Evolutionary conservation across 2,113 vertebrate genomes (phyloP).

Genomic region (Solea senegalensis): DNA sequence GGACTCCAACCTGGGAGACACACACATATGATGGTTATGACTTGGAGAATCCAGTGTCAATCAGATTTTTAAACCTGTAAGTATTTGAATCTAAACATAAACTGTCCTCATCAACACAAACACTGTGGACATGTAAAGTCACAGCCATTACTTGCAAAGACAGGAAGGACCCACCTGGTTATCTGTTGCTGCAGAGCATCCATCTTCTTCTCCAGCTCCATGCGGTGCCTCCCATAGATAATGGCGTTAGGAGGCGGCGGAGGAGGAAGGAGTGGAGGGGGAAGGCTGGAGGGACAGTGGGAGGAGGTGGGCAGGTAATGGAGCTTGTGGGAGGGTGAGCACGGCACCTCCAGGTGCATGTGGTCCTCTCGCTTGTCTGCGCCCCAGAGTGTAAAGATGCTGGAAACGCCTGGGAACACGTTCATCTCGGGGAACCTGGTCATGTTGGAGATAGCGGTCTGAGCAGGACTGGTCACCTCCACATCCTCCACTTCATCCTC

Average conservation of each 20-base stretch:
- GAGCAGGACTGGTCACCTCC: conserved; percentile 54
- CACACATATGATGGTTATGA: background rate
- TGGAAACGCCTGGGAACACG: conserved; percentile 85
- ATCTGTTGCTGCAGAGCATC: conserved; percentile 86
- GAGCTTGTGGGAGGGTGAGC: conserved; percentile 73
- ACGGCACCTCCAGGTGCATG: conserved; percentile 85
- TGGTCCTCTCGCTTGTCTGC: conserved; percentile 73
- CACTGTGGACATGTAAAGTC: background rate
- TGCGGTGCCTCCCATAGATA: conserved; percentile 65
- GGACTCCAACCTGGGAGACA: conserved; percentile 81
- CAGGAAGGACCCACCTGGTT: conserved; percentile 74
- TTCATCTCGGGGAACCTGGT: conserved; percentile 49
- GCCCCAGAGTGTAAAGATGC: conserved; percentile 88
- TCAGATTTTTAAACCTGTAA: no score
- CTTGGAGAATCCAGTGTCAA: no score
- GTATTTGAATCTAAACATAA: no score
- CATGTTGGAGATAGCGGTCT: conserved; percentile 37
- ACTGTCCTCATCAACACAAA: no score
- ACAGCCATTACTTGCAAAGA: background rate
- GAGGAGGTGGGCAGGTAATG: conserved; percentile 66
- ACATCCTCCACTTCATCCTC: conserved; percentile 70
- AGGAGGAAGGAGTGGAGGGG: conserved; percentile 60
- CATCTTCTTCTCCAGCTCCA: conserved; percentile 81
- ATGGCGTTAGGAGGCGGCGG: conserved; percentile 22
- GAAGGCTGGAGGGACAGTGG: conserved; percentile 54